Evolutionary conservation across 2,888 invertebrate species (phyloP).

Genomic region (Polymixis flavicincta): DNA sequence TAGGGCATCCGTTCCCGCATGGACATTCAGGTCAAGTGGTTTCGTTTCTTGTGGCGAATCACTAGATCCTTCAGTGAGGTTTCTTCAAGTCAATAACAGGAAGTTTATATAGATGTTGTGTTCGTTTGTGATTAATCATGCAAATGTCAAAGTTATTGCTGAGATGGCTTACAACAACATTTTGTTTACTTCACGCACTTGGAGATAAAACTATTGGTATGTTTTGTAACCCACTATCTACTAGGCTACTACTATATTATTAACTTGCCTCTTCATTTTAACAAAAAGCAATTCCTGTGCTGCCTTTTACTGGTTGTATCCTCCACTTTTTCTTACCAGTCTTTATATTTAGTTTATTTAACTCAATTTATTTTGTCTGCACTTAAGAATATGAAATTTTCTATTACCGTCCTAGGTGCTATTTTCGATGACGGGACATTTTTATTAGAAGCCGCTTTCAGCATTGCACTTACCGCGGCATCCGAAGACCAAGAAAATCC

Average conservation of each 20-base stretch:
- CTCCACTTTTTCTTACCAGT: neutral
- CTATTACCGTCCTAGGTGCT: constrained; percentile 86
- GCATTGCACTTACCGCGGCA: constrained; percentile 87
- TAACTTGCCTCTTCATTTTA: neutral
- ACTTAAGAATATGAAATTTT: constrained; percentile 1
- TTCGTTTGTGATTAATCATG: constrained; percentile 45
- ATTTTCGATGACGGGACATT: constrained; percentile 90
- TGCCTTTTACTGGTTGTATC: neutral
- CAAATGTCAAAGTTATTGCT: constrained; percentile 42
- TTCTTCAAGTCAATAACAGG: constrained; percentile 28
- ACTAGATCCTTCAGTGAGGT: constrained; percentile 11
- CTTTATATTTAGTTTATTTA: neutral
- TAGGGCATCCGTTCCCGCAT: constrained; percentile 44
- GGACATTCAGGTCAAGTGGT: constrained; percentile 60
- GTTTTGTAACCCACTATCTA: constrained; percentile 35
- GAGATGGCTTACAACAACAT: constrained; percentile 46
- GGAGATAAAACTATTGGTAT: constrained; percentile 73
- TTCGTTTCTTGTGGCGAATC: constrained; percentile 30
- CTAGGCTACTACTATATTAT: neutral
- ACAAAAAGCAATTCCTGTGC: neutral
- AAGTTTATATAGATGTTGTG: constrained; percentile 32
- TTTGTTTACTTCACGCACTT: constrained; percentile 58
- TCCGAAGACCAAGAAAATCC: constrained; percentile 85
- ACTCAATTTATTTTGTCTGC: constrained; percentile 9
- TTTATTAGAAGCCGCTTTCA: constrained; percentile 90